These are phyloP conservation scores for Lochmaea capreae DNA, from an alignment of 2,888 invertebrate species.

Conservation along the genomic window DNA sequence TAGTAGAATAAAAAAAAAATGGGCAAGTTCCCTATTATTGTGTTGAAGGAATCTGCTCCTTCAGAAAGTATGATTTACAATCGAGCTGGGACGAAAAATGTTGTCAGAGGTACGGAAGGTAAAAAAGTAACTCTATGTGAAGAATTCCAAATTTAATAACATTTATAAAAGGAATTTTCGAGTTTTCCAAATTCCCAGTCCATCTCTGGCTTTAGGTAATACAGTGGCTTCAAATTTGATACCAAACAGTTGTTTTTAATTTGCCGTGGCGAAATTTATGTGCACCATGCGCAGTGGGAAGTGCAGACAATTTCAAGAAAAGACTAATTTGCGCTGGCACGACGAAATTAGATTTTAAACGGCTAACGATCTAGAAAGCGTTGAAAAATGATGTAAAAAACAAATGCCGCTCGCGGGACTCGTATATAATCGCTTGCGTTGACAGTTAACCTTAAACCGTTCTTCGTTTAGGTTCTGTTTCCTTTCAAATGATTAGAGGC, in stretches of 20 bases:
- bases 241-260: constrained; percentile 66
- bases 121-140: no score
- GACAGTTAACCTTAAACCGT: constrained; percentile 46
- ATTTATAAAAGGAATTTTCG: background rate
- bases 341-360: constrained; percentile 67
- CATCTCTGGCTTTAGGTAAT: constrained; percentile 2
- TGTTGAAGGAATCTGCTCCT: no score
- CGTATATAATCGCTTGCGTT: constrained; percentile 57
- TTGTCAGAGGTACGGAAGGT: no score
- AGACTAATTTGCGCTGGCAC: constrained; percentile 65
- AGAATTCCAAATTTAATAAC: no score
- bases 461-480: constrained; percentile 41
- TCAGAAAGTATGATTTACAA: no score
- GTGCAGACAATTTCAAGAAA: constrained; percentile 62
- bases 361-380: constrained; percentile 64
- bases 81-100: no score
- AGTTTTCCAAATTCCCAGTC: background rate
- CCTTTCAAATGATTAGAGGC: constrained; percentile 59
- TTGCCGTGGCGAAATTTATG: constrained; percentile 66
- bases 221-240: constrained; percentile 58
- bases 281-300: constrained; percentile 58
- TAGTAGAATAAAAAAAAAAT: no score
- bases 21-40: no score
- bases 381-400: constrained; percentile 64
- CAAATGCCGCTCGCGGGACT: constrained; percentile 51